These are phyloP conservation scores for Ormyrus nitidulus DNA, from an alignment of 2,888 invertebrate genomes.

Conservation along the genomic window DNA sequence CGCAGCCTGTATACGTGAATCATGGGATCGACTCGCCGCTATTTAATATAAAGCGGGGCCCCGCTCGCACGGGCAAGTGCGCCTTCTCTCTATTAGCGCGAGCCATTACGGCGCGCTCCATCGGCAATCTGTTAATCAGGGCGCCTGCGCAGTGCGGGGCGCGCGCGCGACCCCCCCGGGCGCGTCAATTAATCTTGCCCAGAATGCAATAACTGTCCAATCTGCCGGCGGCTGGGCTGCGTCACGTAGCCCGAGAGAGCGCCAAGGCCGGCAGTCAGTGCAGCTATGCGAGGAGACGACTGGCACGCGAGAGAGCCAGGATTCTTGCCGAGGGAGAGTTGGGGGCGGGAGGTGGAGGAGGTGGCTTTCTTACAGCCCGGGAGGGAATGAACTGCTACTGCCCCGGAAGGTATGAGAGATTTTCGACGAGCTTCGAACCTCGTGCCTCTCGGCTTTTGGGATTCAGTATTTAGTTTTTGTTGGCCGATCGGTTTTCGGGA, in stretches of 20 bases:
- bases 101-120: not conserved
- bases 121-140: conserved; percentile 73
- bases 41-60: conserved; percentile 30
- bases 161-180: conserved; percentile 58
- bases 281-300: conserved; percentile 46
- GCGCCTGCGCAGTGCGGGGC: conserved; percentile 44
- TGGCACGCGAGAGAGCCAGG: conserved; percentile 14
- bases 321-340: conserved; percentile 7
- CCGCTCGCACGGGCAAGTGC: too few species aligned
- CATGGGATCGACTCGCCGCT: conserved; percentile 10
- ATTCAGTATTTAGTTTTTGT: too few species aligned
- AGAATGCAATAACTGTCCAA: conserved; percentile 76
- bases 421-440: too few species aligned
- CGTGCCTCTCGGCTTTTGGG: too few species aligned
- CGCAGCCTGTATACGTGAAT: conserved; percentile 6
- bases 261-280: conserved; percentile 49
- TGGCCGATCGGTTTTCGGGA: too few species aligned
- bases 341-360: not conserved
- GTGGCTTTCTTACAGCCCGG: too few species aligned
- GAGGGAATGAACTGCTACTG: conserved; percentile 18
- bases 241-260: conserved; percentile 62
- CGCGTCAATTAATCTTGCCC: conserved; percentile 75
- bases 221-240: conserved; percentile 70
- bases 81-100: conserved; percentile 34
- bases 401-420: too few species aligned